Evolutionary conservation across 2,113 vertebrate genomes (phyloP).

Genomic region (Geococcyx californianus): DNA sequence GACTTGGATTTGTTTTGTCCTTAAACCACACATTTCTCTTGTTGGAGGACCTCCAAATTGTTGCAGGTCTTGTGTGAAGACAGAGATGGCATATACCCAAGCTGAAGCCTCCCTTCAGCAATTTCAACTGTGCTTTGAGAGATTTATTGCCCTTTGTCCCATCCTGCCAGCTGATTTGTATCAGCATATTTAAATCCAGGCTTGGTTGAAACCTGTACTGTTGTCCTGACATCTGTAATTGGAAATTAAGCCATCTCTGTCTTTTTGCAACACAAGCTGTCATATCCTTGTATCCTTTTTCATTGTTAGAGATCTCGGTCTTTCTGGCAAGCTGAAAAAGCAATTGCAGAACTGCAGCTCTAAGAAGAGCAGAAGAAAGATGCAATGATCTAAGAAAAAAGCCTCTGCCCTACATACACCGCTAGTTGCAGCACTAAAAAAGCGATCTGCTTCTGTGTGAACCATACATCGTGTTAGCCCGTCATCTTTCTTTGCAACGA

Average conservation of each 20-base stretch:
- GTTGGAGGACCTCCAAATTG: slow-evolving; percentile 44
- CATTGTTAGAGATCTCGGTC: slow-evolving; percentile 27
- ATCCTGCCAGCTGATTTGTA: slow-evolving; percentile 59
- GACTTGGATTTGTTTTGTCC: background rate
- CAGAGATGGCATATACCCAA: slow-evolving; percentile 45
- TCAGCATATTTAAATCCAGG: slow-evolving; percentile 38
- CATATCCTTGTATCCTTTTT: background rate
- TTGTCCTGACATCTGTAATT: slow-evolving; percentile 41
- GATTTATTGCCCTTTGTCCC: slow-evolving; percentile 55
- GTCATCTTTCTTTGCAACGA: background rate
- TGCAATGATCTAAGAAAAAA: background rate
- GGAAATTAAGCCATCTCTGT: slow-evolving; percentile 53
- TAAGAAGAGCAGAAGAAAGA: slow-evolving; percentile 8
- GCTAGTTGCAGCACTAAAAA: background rate
- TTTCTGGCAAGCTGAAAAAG: slow-evolving; percentile 36
- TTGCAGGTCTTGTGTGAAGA: slow-evolving; percentile 47
- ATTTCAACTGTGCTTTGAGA: slow-evolving; percentile 10
- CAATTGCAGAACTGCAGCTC: slow-evolving; percentile 27
- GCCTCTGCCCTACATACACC: slow-evolving; percentile 27
- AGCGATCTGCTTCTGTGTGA: background rate
- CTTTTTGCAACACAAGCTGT: background rate
- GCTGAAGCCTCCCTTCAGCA: slow-evolving; percentile 39
- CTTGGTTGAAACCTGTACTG: background rate
- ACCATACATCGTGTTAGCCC: background rate
- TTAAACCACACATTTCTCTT: slow-evolving; percentile 25